Evolutionary conservation across 2,888 invertebrate genomes (phyloP).

Genomic region (Caenorhabditis afra): DNA sequence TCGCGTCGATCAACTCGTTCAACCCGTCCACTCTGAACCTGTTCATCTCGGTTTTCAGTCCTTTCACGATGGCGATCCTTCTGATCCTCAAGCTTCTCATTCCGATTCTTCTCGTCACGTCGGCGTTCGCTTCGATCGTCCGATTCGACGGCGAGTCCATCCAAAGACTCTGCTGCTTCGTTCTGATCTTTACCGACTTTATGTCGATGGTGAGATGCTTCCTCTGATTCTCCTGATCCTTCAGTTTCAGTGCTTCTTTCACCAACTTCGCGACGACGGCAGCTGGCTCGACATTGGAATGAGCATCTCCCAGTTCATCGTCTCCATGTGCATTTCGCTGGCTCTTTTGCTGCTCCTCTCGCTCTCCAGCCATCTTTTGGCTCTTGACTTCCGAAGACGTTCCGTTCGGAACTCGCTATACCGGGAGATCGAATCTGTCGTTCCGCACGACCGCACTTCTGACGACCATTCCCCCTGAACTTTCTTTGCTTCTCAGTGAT

Average conservation of each 20-base stretch:
- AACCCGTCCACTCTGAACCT: slow-evolving; percentile 93
- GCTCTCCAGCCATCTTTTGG: slow-evolving; percentile 64
- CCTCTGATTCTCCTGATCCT: no score
- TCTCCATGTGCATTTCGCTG: slow-evolving; percentile 81
- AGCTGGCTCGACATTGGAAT: slow-evolving; percentile 98
- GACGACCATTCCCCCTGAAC: slow-evolving; percentile 25
- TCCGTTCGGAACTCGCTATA: neutral
- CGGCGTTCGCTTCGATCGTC: slow-evolving; percentile 77
- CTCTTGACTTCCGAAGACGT: slow-evolving; percentile 31
- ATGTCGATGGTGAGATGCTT: slow-evolving; percentile 60
- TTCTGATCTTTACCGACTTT: slow-evolving; percentile 73
- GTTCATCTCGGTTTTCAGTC: slow-evolving; percentile 91
- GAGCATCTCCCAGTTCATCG: slow-evolving; percentile 92
- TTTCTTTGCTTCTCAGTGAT: slow-evolving; percentile 5
- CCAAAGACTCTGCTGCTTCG: slow-evolving; percentile 68
- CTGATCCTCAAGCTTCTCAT: slow-evolving; percentile 86
- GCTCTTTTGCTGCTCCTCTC: slow-evolving; percentile 72
- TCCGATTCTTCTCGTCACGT: slow-evolving; percentile 86
- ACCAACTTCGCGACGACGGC: slow-evolving; percentile 90
- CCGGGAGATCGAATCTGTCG: slow-evolving; percentile 34
- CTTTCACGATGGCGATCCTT: slow-evolving; percentile 90
- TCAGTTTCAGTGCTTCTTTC: slow-evolving; percentile 85
- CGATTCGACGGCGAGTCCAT: slow-evolving; percentile 59
- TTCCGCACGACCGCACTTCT: neutral
- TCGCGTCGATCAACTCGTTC: slow-evolving; percentile 93